These are phyloP conservation scores for Podarcis cretensis DNA, from an alignment of 2,113 vertebrate genomes.

Conservation along the genomic window DNA sequence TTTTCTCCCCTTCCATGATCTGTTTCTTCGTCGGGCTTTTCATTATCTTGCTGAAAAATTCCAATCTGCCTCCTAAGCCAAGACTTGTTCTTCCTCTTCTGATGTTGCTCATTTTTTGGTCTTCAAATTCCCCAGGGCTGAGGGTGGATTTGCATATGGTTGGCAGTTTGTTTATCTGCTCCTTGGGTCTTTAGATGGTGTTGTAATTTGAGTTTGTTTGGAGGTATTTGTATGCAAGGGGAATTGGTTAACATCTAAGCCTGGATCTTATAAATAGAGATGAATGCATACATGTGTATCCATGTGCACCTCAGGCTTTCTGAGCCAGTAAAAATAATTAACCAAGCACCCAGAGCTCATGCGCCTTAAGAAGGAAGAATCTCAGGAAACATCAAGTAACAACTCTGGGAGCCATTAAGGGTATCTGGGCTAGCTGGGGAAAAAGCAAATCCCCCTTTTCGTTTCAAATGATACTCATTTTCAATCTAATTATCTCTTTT, in stretches of 20 bases:
- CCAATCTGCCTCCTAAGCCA: constrained; percentile 18
- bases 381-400: constrained; percentile 51
- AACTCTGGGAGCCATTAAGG: constrained; percentile 38
- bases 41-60: constrained; percentile 45
- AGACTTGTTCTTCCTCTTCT: constrained; percentile 29
- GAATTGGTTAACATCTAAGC: constrained; percentile 49
- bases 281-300: constrained; percentile 51
- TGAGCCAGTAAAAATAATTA: constrained; percentile 67
- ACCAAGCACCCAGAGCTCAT: constrained; percentile 43
- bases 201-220: constrained; percentile 49
- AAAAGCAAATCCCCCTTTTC: constrained; percentile 27
- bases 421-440: constrained; percentile 49
- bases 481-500: constrained; percentile 53
- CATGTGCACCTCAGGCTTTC: constrained; percentile 47
- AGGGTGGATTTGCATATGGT: constrained; percentile 32
- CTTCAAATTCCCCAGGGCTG: constrained; percentile 11
- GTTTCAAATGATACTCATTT: constrained; percentile 42
- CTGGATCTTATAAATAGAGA: constrained; percentile 62
- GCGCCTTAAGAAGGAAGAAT: constrained; percentile 43
- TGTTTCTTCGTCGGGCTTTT: constrained; percentile 12
- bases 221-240: constrained; percentile 36
- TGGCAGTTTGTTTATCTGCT: constrained; percentile 52
- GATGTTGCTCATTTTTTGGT: constrained; percentile 36
- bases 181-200: background rate
- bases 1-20: background rate